Percentiles rank a stretch among this genome's conserved stretches.
Conservation (phyloP, 2,888 invertebrate genomes). For the Andrena marginata region DNA sequence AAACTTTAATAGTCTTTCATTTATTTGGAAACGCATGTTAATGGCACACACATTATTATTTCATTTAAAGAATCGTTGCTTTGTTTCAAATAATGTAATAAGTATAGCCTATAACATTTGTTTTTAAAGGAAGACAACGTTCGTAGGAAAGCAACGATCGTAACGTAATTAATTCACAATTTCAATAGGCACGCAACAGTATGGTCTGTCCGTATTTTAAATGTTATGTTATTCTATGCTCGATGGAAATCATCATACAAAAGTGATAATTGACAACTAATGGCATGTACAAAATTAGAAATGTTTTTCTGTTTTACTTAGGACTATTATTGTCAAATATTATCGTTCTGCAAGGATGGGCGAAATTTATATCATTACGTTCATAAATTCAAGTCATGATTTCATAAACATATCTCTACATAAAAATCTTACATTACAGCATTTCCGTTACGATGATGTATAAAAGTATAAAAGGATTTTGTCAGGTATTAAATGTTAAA, state of each 20-base stretch:
- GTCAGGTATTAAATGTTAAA: conserved; percentile 51
- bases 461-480: conserved; percentile 75
- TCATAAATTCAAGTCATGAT: conserved; percentile 44
- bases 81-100: conserved; percentile 22
- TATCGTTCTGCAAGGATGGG: conserved; percentile 50
- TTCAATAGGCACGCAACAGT: not conserved
- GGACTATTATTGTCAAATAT: conserved; percentile 70
- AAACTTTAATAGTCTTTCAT: conserved; percentile 15
- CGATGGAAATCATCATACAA: not conserved
- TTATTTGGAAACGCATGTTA: conserved; percentile 30
- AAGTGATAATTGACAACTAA: conserved; percentile 16
- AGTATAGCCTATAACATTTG: conserved; percentile 11
- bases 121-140: conserved; percentile 54
- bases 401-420: conserved; percentile 22
- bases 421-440: conserved; percentile 44
- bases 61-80: conserved; percentile 24
- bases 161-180: conserved; percentile 17
- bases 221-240: not conserved
- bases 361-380: conserved; percentile 30
- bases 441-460: conserved; percentile 60
- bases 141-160: conserved; percentile 11
- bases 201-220: not conserved
- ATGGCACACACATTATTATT: conserved; percentile 21
- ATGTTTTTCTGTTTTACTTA: conserved; percentile 50
- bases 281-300: conserved; percentile 12